These are phyloP conservation scores for Aphelenchoides fujianensis DNA, from an alignment of 1,140 invertebrate species.

Conservation along the genomic window DNA sequence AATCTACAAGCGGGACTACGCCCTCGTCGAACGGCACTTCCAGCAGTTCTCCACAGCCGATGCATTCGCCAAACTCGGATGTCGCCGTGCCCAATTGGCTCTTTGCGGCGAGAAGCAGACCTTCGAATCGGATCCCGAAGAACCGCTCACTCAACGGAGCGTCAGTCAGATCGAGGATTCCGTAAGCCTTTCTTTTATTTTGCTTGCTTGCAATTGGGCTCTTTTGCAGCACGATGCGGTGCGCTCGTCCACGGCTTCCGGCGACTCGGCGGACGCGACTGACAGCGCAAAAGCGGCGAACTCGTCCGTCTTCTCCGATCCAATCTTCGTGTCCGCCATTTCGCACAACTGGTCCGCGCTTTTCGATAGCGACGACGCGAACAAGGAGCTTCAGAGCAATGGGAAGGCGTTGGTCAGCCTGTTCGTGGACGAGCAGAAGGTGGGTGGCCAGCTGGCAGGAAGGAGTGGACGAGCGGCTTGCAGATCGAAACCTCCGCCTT, in stretches of 20 bases:
- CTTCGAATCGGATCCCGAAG: conserved; percentile 34
- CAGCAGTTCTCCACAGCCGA: conserved; percentile 32
- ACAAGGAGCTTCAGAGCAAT: not conserved
- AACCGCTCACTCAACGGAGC: conserved; percentile 9
- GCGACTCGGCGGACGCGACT: no score
- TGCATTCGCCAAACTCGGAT: conserved; percentile 20
- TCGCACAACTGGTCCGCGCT: not conserved
- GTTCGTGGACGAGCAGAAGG: not conserved
- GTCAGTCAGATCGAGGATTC: conserved; percentile 30
- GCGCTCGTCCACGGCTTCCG: no score
- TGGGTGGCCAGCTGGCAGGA: not conserved
- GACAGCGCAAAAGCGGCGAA: no score
- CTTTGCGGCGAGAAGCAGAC: conserved; percentile 18
- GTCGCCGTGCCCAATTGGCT: conserved; percentile 22
- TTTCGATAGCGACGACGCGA: not conserved
- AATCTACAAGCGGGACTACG: conserved; percentile 35
- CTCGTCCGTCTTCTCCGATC: no score
- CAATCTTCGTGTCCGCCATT: not conserved
- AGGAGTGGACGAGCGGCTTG: not conserved
- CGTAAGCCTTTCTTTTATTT: conserved; percentile 8
- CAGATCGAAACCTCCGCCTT: conserved; percentile 18
- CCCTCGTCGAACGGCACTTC: conserved; percentile 35
- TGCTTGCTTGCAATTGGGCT: conserved; percentile 5
- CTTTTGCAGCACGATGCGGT: not conserved
- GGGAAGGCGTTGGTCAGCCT: not conserved